Conservation (phyloP, 2,797 vertebrate genomes). For the Tenualosa thibaudeaui region DNA sequence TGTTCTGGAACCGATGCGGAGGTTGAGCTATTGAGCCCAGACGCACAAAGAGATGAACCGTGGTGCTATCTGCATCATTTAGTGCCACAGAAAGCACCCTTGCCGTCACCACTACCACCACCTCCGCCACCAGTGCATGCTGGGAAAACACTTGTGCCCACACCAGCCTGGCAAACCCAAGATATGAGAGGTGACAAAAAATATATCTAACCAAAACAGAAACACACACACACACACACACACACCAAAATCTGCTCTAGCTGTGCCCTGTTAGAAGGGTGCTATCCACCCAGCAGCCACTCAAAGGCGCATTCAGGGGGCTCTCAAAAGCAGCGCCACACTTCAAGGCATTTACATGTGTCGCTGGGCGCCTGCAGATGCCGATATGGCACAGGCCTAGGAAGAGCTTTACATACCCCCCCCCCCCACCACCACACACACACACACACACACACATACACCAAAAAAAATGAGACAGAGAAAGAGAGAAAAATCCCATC, state of each 20-base stretch:
- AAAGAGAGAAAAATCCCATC: background rate
- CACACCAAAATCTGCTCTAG: constrained; percentile 33
- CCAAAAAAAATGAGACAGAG: background rate
- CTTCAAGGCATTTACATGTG: constrained; percentile 43
- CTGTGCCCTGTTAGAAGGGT: background rate
- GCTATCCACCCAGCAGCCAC: background rate
- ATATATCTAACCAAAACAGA: background rate
- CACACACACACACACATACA: background rate
- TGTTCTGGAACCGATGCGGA: constrained; percentile 14
- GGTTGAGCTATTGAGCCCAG: constrained; percentile 1
- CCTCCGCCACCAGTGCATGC: constrained; percentile 35
- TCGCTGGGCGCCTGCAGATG: constrained; percentile 37
- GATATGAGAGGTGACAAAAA: constrained; percentile 40
- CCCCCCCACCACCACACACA: background rate
- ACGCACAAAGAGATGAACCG: constrained; percentile 24
- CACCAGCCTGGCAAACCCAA: constrained; percentile 33
- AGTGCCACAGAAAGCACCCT: constrained; percentile 12
- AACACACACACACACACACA: constrained; percentile 31
- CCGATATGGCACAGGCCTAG: constrained; percentile 24
- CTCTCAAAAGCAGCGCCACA: constrained; percentile 36
- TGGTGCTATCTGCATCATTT: background rate
- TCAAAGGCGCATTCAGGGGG: background rate
- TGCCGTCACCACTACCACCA: constrained; percentile 5
- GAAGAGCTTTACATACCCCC: background rate
- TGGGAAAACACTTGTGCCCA: constrained; percentile 39